Conservation (phyloP, 2,888 invertebrate species). For the Ischnus inquisitorius region DNA sequence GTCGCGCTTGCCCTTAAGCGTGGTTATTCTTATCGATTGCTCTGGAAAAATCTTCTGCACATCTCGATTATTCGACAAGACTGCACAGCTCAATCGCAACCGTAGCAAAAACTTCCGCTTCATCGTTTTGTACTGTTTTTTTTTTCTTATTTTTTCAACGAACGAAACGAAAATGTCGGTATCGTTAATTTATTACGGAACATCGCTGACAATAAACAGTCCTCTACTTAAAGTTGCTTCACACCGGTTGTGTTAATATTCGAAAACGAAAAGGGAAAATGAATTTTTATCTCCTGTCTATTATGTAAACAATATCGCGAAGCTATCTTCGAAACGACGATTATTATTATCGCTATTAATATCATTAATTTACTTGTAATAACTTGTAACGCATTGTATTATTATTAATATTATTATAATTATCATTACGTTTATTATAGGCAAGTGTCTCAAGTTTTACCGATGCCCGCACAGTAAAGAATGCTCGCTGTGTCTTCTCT, state of each 20-base stretch:
- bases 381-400: constrained; percentile 40
- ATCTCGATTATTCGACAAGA: neutral
- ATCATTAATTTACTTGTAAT: constrained; percentile 29
- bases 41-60: neutral
- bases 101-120: constrained; percentile 15
- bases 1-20: neutral
- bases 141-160: too few relatives aligned
- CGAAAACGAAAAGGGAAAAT: neutral
- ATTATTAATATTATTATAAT: constrained; percentile 36
- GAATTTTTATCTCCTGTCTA: neutral
- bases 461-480: constrained; percentile 61
- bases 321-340: neutral
- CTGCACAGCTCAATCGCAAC: neutral
- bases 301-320: constrained; percentile 20
- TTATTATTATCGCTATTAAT: constrained; percentile 36
- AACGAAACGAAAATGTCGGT: neutral
- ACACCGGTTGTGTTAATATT: constrained; percentile 13
- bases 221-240: neutral
- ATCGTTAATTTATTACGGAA: neutral
- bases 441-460: constrained; percentile 58
- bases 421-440: constrained; percentile 56
- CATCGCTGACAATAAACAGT: constrained; percentile 26
- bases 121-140: neutral
- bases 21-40: neutral
- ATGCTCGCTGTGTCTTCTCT: constrained; percentile 65